These are phyloP conservation scores for Uria lomvia DNA, from an alignment of 2,113 vertebrate genomes.

Conservation along the genomic window DNA sequence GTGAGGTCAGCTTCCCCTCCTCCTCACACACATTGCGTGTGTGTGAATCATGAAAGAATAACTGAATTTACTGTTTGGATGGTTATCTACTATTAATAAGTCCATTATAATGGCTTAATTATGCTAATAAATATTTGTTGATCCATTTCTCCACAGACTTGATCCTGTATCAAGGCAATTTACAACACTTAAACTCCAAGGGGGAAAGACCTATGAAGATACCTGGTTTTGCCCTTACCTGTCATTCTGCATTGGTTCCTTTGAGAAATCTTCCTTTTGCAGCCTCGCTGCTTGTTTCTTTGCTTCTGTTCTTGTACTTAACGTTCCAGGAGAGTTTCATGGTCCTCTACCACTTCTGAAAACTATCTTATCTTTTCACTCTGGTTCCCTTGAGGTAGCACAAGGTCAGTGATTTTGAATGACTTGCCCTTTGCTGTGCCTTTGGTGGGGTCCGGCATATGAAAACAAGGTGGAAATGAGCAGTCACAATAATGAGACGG, in stretches of 20 bases:
- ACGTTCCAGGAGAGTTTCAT: not conserved
- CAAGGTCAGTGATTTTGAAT: not conserved
- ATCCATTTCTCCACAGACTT: not conserved
- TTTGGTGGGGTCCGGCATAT: not conserved
- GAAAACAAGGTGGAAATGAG: not conserved
- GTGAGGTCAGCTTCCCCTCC: not conserved
- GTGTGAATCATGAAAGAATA: not conserved
- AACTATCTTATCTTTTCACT: not conserved
- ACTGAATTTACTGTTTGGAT: not conserved
- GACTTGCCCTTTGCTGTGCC: not conserved
- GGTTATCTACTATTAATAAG: not conserved
- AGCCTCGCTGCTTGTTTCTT: not conserved
- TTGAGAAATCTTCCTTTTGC: not conserved
- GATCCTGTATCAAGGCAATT: not conserved
- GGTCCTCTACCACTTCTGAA: not conserved
- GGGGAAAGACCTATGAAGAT: accelerated
- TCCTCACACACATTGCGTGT: no score
- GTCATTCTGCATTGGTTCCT: not conserved
- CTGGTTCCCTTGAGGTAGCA: not conserved
- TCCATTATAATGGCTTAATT: not conserved
- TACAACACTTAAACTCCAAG: not conserved
- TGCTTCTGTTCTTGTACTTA: not conserved
- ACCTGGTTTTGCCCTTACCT: not conserved
- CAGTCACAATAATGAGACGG: not conserved
- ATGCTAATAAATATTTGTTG: not conserved